Conservation (phyloP, 2,113 vertebrate genomes). For the Pampusana beccarii region DNA sequence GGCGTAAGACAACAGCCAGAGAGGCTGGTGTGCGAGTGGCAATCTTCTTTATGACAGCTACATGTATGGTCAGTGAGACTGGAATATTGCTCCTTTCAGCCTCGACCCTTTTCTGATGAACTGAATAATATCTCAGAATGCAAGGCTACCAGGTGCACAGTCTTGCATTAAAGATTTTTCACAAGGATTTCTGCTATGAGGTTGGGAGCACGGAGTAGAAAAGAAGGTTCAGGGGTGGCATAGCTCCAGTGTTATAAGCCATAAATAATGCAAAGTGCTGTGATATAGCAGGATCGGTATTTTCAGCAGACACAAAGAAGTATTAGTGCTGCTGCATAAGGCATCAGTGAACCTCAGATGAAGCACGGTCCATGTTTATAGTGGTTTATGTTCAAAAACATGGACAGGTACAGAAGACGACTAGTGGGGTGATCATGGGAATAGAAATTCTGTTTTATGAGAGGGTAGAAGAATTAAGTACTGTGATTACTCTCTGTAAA, state of each 20-base stretch:
- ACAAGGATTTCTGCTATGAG: not conserved
- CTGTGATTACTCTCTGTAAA: not conserved
- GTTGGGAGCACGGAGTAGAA: not conserved
- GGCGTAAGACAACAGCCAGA: not conserved
- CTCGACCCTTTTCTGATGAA: not conserved
- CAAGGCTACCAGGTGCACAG: not conserved
- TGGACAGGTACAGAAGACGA: not conserved
- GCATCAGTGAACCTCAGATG: not conserved
- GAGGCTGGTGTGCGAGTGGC: not conserved
- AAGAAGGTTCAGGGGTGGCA: not conserved
- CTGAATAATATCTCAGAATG: not conserved
- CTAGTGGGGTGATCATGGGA: not conserved
- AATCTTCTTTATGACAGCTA: not conserved
- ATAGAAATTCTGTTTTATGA: not conserved
- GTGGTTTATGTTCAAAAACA: not conserved
- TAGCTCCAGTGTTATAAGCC: not conserved
- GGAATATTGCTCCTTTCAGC: not conserved
- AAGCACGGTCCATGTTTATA: not conserved
- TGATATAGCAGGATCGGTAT: not conserved
- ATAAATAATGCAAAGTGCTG: not conserved
- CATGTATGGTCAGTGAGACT: not conserved
- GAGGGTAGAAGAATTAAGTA: not conserved
- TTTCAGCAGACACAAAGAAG: not conserved
- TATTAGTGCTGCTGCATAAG: rapidly evolving
- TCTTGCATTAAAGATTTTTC: not conserved